phyloP scores from a whole-genome alignment of 30 jellyfish, hydroid and myxozoan genomes.

The Chironex yamaguchii region DNA sequence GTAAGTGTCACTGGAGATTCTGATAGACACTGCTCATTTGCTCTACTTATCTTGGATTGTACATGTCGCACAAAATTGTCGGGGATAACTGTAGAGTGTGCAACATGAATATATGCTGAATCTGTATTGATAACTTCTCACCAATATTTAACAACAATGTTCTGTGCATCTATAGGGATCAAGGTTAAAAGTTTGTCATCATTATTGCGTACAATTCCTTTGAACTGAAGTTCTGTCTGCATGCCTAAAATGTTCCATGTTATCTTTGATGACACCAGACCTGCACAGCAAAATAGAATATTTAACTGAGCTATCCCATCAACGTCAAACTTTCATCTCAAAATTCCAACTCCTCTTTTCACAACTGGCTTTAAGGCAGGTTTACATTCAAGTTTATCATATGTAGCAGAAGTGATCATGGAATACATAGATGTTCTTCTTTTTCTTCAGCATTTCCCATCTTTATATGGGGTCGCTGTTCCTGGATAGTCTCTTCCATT shows the following conservation, averaged over 20 bases:
- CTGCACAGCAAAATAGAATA: too few species aligned
- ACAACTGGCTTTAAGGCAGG: too few species aligned
- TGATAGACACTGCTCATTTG: not conserved
- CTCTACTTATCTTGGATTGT: not conserved
- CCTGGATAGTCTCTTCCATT: not conserved
- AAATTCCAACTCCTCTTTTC: too few species aligned
- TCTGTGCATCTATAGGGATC: not conserved
- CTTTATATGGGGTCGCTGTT: conserved; percentile 4
- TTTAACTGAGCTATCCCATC: too few species aligned
- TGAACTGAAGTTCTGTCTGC: conserved; percentile 21
- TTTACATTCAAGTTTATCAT: too few species aligned
- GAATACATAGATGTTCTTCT: too few species aligned
- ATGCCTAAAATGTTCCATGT: conserved; percentile 11
- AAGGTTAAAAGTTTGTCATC: conserved; percentile 10
- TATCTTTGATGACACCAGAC: not conserved
- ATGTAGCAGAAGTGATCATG: too few species aligned
- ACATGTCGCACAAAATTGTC: not conserved
- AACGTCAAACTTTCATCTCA: too few species aligned
- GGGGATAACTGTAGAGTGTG: not conserved
- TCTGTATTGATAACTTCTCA: not conserved
- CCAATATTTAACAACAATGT: not conserved
- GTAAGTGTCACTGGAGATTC: not conserved
- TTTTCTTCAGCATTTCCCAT: conserved; percentile 19
- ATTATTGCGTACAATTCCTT: not conserved
- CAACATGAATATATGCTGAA: not conserved